phyloP scores from a whole-genome alignment of 2,113 vertebrate genomes.

The Uria aalge region DNA sequence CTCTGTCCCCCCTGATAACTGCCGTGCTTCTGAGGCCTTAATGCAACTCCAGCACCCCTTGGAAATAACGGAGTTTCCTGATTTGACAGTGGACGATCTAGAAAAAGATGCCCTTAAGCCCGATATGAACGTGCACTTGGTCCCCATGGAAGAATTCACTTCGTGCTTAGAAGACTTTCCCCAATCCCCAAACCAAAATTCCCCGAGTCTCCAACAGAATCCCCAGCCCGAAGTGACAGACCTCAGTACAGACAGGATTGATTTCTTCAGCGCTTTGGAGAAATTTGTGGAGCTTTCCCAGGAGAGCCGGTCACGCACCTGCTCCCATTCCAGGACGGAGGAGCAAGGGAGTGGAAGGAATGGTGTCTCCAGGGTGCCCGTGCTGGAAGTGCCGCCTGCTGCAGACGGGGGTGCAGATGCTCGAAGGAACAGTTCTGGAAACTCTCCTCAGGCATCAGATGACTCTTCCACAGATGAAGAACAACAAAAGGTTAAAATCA shows the following conservation, averaged over 20 bases:
- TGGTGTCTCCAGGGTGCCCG: slow-evolving; percentile 50
- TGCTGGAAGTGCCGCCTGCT: slow-evolving; percentile 56
- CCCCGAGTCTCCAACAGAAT: slow-evolving; percentile 48
- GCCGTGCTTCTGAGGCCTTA: slow-evolving; percentile 72
- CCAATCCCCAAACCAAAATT: slow-evolving; percentile 71
- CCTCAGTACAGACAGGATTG: slow-evolving; percentile 87
- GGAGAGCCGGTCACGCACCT: slow-evolving; percentile 74
- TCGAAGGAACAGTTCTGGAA: slow-evolving; percentile 60
- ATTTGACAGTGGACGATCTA: slow-evolving; percentile 74
- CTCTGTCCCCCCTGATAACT: slow-evolving; percentile 72
- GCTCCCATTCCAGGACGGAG: slow-evolving; percentile 73
- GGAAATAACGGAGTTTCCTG: slow-evolving; percentile 64
- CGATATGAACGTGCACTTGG: slow-evolving; percentile 73
- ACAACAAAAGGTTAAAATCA: slow-evolving; percentile 75
- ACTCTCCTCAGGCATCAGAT: slow-evolving; percentile 72
- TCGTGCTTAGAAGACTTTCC: slow-evolving; percentile 71
- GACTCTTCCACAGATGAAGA: slow-evolving; percentile 77
- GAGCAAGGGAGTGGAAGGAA: slow-evolving; percentile 74
- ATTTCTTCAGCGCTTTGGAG: slow-evolving; percentile 92
- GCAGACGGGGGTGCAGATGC: slow-evolving; percentile 38
- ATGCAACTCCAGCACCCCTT: slow-evolving; percentile 66
- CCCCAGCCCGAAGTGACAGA: slow-evolving; percentile 66
- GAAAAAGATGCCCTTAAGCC: slow-evolving; percentile 79
- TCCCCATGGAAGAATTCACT: slow-evolving; percentile 77
- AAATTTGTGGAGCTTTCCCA: slow-evolving; percentile 92